Evolutionary conservation across 2,888 invertebrate genomes (phyloP).

Genomic region (Amphipyra tragopoginis): DNA sequence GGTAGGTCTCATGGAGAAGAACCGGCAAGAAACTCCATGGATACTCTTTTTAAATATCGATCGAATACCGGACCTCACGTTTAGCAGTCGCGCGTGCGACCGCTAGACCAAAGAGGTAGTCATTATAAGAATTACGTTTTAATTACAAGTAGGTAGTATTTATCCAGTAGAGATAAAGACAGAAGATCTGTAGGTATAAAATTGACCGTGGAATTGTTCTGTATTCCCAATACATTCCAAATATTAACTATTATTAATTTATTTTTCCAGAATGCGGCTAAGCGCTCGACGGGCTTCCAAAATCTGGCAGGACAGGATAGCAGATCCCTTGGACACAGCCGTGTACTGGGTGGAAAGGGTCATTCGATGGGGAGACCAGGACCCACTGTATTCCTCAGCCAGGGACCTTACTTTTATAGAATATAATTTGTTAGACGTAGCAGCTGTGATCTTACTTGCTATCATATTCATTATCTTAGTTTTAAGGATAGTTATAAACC

Average conservation of each 20-base stretch:
- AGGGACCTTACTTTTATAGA: constrained; percentile 76
- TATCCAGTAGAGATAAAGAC: no score
- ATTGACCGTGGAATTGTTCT: no score
- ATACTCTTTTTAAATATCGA: no score
- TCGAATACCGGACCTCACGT: no score
- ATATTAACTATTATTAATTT: not conserved
- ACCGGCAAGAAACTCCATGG: no score
- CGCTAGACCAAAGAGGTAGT: no score
- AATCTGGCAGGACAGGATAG: constrained; percentile 87
- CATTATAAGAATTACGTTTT: no score
- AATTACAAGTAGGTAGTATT: no score
- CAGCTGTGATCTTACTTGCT: constrained; percentile 66
- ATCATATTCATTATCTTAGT: constrained; percentile 63
- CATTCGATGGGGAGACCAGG: constrained; percentile 80
- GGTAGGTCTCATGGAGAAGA: no score
- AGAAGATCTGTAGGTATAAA: no score
- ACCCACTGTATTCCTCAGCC: constrained; percentile 74
- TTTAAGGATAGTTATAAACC: constrained; percentile 66
- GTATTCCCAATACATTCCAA: no score
- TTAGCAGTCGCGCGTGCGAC: no score
- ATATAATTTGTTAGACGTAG: constrained; percentile 76
- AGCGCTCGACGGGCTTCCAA: constrained; percentile 83
- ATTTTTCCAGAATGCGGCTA: constrained; percentile 77
- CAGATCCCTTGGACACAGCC: constrained; percentile 88
- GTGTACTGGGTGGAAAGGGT: constrained; percentile 90